A percentile compares a stretch with the other conserved stretches of the same genome.
phyloP scores from a whole-genome alignment of 1,140 invertebrate genomes.

The Papilio helenus region DNA sequence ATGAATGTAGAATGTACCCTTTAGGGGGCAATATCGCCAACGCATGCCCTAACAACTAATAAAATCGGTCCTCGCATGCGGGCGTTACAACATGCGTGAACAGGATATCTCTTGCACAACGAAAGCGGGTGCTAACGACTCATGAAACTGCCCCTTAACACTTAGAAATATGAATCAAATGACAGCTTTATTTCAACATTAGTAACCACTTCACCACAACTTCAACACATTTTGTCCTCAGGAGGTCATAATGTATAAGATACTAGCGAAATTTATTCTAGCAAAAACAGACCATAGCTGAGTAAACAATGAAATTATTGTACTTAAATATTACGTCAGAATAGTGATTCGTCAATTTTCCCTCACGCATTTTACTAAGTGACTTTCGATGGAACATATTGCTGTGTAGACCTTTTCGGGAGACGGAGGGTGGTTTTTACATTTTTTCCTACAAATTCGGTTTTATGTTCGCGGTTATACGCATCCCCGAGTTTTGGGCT shows the following conservation, averaged over 20 bases:
- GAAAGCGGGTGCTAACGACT: too few relatives aligned
- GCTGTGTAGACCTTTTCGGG: conserved; percentile 52
- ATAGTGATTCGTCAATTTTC: conserved; percentile 44
- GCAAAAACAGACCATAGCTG: not conserved
- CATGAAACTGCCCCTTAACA: too few relatives aligned
- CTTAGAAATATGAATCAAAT: too few relatives aligned
- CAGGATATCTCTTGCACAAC: too few relatives aligned
- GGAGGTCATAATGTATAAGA: not conserved
- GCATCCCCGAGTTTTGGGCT: conserved; percentile 37
- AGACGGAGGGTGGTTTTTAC: conserved; percentile 61
- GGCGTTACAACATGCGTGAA: too few relatives aligned
- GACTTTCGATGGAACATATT: conserved; percentile 67
- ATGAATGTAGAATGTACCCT: too few relatives aligned
- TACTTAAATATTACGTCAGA: conserved; percentile 22
- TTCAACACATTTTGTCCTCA: not conserved
- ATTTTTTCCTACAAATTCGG: conserved; percentile 67
- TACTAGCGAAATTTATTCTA: not conserved
- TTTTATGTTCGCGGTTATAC: conserved; percentile 55
- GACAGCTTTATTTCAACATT: too few relatives aligned
- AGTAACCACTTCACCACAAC: too few relatives aligned
- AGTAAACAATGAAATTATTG: not conserved
- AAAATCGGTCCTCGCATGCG: too few relatives aligned
- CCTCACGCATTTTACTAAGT: conserved; percentile 58
- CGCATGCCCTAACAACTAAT: too few relatives aligned
- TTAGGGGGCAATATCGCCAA: too few relatives aligned